phyloP scores from a whole-genome alignment of 2,113 vertebrate genomes.

The Castor canadensis region DNA sequence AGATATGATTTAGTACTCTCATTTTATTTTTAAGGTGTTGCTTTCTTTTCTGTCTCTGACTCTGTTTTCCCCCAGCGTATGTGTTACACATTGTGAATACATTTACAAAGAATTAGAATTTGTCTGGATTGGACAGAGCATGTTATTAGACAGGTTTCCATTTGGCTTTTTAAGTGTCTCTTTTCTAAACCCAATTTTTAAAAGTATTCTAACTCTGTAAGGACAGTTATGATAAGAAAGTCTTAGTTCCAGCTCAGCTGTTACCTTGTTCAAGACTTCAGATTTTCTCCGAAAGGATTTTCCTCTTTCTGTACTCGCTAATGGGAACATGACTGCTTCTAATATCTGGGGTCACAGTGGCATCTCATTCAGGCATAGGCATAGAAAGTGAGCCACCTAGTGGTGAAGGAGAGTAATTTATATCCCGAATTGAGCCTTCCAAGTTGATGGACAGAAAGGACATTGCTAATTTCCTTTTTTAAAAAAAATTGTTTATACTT shows the following conservation, averaged over 20 bases:
- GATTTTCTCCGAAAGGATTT: not conserved
- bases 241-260: not conserved
- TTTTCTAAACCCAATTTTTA: constrained; percentile 15
- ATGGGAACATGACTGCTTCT: not conserved
- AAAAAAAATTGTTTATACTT: no score
- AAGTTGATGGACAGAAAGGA: not conserved
- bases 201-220: not conserved
- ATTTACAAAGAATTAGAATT: not conserved
- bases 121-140: not conserved
- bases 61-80: not conserved
- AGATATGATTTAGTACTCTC: not conserved
- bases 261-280: not conserved
- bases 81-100: not conserved
- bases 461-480: not conserved
- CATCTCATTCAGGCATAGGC: constrained; percentile 20
- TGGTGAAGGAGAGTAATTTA: constrained; percentile 68
- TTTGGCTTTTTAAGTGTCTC: not conserved
- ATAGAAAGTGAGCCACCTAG: constrained; percentile 81
- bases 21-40: not conserved
- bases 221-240: not conserved
- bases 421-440: not conserved
- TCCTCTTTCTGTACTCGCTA: not conserved
- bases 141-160: not conserved
- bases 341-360: not conserved
- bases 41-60: not conserved